phyloP scores from a whole-genome alignment of 2,113 vertebrate genomes.

The Saguinus imperator region DNA sequence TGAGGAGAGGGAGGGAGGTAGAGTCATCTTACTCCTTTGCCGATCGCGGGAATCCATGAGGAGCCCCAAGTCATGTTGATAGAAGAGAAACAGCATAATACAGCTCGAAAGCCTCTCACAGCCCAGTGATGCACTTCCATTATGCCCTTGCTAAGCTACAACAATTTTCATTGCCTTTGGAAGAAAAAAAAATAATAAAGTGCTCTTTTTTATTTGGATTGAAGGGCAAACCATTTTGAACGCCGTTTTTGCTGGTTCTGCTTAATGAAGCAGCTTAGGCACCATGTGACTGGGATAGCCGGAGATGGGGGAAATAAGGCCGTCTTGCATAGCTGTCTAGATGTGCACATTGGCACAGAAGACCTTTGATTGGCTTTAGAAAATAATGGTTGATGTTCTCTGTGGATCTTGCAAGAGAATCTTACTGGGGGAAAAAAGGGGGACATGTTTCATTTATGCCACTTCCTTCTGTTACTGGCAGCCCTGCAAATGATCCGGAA shows the following conservation, averaged over 20 bases:
- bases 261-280: conserved; percentile 55
- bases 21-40: neutral
- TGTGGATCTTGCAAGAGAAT: conserved; percentile 55
- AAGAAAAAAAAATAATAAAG: conserved; percentile 35
- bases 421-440: conserved; percentile 56
- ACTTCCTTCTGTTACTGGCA: conserved; percentile 65
- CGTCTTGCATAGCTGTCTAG: neutral
- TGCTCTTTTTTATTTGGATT: conserved; percentile 53
- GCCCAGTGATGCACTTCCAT: conserved; percentile 10
- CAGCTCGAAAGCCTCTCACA: conserved; percentile 44
- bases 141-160: conserved; percentile 60
- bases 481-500: conserved; percentile 59
- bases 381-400: conserved; percentile 51
- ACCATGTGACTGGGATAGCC: neutral
- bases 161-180: conserved; percentile 64
- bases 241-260: conserved; percentile 55
- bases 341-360: conserved; percentile 20
- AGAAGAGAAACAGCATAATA: neutral
- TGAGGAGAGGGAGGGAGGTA: neutral
- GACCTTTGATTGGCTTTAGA: conserved; percentile 60
- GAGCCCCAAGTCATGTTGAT: neutral
- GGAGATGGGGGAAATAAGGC: neutral
- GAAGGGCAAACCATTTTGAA: conserved; percentile 52
- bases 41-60: neutral
- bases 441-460: conserved; percentile 60